Conservation (phyloP, 2,888 invertebrate species). For the Melanotus villosus region DNA sequence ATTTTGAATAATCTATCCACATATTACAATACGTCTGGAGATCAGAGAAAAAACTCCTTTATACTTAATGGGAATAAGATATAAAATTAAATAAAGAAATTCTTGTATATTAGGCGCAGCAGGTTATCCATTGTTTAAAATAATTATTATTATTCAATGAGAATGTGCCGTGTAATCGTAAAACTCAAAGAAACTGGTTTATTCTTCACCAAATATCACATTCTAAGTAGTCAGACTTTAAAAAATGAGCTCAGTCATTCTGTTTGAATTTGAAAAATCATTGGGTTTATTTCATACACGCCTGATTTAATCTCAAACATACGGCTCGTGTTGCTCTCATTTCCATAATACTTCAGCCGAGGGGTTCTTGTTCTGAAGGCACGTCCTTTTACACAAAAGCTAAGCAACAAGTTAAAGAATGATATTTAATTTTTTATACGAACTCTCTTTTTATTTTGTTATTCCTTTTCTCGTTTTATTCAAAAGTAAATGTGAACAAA, state of each 20-base stretch:
- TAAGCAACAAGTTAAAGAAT: slow-evolving; percentile 40
- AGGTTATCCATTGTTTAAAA: slow-evolving; percentile 68
- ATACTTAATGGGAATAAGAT: slow-evolving; percentile 54
- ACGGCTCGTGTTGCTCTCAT: slow-evolving; percentile 19
- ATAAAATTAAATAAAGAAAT: slow-evolving; percentile 46
- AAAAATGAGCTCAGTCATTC: slow-evolving; percentile 68
- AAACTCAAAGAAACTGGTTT: slow-evolving; percentile 32
- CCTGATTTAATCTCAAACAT: slow-evolving; percentile 36
- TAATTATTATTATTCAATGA: slow-evolving; percentile 66
- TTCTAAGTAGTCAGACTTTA: slow-evolving; percentile 60
- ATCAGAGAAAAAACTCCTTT: slow-evolving; percentile 58
- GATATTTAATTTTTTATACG: slow-evolving; percentile 55
- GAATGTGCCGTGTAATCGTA: slow-evolving; percentile 55
- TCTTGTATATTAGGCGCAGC: slow-evolving; percentile 62
- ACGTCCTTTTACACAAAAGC: not conserved
- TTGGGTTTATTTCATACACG: slow-evolving; percentile 56
- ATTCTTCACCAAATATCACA: slow-evolving; percentile 50
- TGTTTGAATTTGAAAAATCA: slow-evolving; percentile 69
- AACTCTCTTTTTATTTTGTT: no score
- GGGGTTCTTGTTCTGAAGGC: not conserved
- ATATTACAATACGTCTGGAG: slow-evolving; percentile 53
- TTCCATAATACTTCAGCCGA: not conserved
- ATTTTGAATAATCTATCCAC: slow-evolving; percentile 57
- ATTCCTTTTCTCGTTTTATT: slow-evolving; percentile 45
- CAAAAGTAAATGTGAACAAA: slow-evolving; percentile 47